phyloP scores from a whole-genome alignment of 2,113 vertebrate genomes.

The Cervus canadensis region DNA sequence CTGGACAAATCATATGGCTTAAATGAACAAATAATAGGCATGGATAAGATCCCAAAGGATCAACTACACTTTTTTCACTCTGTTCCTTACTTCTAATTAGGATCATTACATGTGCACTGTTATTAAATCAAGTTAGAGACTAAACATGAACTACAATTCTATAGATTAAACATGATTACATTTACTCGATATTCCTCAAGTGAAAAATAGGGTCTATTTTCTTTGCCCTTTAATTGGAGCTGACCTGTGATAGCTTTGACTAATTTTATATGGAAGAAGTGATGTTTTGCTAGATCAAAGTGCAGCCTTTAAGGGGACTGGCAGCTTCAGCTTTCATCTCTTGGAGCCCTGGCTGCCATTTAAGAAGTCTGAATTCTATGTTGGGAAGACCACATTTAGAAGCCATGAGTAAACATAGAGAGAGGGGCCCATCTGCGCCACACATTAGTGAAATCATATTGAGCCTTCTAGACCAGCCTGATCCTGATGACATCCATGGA shows the following conservation, averaged over 20 bases:
- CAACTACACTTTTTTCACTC: not conserved
- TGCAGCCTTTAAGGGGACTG: not conserved
- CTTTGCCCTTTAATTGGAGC: not conserved
- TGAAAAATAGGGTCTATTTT: not conserved
- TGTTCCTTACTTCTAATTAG: not conserved
- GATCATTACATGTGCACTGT: not conserved
- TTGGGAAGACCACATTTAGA: not conserved
- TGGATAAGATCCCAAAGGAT: not conserved
- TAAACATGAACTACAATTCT: not conserved
- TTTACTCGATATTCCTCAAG: not conserved
- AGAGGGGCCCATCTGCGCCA: accelerated
- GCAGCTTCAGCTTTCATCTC: not conserved
- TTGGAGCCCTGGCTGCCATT: not conserved
- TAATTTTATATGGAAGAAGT: not conserved
- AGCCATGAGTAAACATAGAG: not conserved
- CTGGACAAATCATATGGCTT: not conserved
- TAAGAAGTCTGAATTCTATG: not conserved
- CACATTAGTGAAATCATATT: not conserved
- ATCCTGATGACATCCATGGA: not conserved
- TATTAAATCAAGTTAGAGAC: not conserved
- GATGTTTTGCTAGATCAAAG: not conserved
- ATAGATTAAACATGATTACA: not conserved
- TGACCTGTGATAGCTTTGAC: not conserved
- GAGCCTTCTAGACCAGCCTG: not conserved
- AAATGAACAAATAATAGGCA: not conserved